A percentile compares a stretch with the other conserved stretches of the same genome.
These are phyloP conservation scores for Amphiura filiformis DNA, from an alignment of 35 echinoderm and acorn worm species.

Conservation along the genomic window DNA sequence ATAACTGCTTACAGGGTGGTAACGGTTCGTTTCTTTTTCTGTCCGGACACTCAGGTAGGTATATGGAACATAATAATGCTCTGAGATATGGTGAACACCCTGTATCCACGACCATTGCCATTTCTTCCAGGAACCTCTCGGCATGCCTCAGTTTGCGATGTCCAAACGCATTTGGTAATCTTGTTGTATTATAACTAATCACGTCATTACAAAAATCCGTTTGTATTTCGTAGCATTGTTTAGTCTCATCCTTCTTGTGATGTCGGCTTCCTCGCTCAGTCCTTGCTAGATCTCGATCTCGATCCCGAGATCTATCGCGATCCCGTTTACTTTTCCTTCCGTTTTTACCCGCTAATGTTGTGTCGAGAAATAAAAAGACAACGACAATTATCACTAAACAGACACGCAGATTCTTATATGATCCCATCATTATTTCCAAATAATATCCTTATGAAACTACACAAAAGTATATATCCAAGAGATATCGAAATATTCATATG, in stretches of 20 bases:
- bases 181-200: slow-evolving; percentile 46
- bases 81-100: slow-evolving; percentile 78
- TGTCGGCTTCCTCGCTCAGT: not conserved
- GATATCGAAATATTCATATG: too few species aligned
- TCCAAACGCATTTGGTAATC: slow-evolving; percentile 67
- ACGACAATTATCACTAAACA: not conserved
- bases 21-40: slow-evolving; percentile 48
- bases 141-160: slow-evolving; percentile 53
- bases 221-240: slow-evolving; percentile 37
- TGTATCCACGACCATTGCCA: slow-evolving; percentile 49
- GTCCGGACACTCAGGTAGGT: slow-evolving; percentile 58
- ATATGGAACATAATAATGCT: slow-evolving; percentile 66
- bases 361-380: not conserved
- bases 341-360: not conserved
- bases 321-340: not conserved
- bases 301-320: not conserved
- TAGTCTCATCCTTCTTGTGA: not conserved
- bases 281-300: not conserved
- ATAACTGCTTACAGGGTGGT: slow-evolving; percentile 63
- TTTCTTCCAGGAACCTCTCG: slow-evolving; percentile 36
- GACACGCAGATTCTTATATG: not conserved
- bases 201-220: slow-evolving; percentile 38
- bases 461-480: not conserved
- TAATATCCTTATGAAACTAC: not conserved
- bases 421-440: not conserved